Conservation (phyloP, 2,888 invertebrate genomes). For the Hermodice carunculata region DNA sequence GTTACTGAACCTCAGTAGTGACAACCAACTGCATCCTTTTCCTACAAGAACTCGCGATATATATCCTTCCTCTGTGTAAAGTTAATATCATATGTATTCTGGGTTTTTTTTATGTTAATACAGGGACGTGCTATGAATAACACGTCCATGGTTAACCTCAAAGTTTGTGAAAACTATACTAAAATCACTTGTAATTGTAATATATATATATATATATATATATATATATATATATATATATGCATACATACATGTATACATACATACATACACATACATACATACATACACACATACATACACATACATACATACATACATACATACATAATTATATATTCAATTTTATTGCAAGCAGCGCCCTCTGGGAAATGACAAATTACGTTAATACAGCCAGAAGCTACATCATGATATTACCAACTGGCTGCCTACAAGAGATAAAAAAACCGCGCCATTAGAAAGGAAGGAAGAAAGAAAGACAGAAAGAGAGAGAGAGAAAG, state of each 20-base stretch:
- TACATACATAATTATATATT: too few species aligned
- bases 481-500: neutral
- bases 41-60: too few species aligned
- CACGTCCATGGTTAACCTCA: neutral
- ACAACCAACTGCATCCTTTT: too few species aligned
- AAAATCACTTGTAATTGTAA: neutral
- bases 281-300: neutral
- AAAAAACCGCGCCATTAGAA: neutral
- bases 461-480: too few species aligned
- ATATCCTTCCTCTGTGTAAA: too few species aligned
- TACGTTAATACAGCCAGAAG: too few species aligned
- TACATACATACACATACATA: neutral
- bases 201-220: slow-evolving; percentile 2
- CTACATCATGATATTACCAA: neutral
- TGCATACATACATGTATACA: neutral
- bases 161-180: neutral
- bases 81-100: too few species aligned
- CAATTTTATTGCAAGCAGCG: neutral
- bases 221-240: slow-evolving; percentile 4
- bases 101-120: too few species aligned
- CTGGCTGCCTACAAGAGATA: too few species aligned
- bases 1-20: too few species aligned
- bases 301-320: neutral
- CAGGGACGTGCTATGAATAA: too few species aligned
- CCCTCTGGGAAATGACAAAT: too few species aligned